Evolutionary conservation across 2,888 invertebrate genomes (phyloP), one percentile per base, ranked within the genome.

Genomic region (Amiota communis): DNA sequence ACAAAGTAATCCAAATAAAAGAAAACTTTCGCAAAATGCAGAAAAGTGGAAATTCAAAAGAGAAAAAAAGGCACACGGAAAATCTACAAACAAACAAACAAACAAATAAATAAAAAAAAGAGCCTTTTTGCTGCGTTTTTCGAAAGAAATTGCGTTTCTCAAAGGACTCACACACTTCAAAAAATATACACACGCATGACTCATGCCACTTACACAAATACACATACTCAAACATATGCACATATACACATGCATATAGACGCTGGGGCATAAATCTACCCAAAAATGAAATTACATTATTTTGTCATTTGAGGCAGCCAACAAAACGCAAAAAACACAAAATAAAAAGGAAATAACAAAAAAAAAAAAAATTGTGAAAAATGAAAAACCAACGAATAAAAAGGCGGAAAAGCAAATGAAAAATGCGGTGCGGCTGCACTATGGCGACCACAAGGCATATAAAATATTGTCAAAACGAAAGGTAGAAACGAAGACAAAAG

Each of bases 271-370:
- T 77, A 81, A 80, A 81, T 81, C 80, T 82, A 83, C 82, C 81
- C 81, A 83, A 79, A 78, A 76, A 49, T 77, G 79, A 83, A 85
- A 84, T 81, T 81, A 82, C 82, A 83, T 83, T 83, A 83, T 83
- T 83, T 83, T 83, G 83, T 84, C 84, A 83, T 83, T 83, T 83
- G 64, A 51, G 53, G 65, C 51, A 67, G 11, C 36, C n/a, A 3
- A 10, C 15, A 57, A 47, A 36, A 59, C 13, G 46, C 36, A 64
- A 59, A 70, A 10, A 53, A 64, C 6, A 20, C 49, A 12, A 72
- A 65, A 65, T 56, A 1, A 65, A 51, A 47, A 49, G 12, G 53
- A 10, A 13, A 53, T 17, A 8, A 51, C 1, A 53, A 53, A 51
- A 36, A 20, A 51, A 20, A n/a, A 23, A 51, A 68, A 11, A 48